These are phyloP conservation scores for Acholoe squamosa DNA, from an alignment of 2,888 invertebrate genomes.

Conservation along the genomic window DNA sequence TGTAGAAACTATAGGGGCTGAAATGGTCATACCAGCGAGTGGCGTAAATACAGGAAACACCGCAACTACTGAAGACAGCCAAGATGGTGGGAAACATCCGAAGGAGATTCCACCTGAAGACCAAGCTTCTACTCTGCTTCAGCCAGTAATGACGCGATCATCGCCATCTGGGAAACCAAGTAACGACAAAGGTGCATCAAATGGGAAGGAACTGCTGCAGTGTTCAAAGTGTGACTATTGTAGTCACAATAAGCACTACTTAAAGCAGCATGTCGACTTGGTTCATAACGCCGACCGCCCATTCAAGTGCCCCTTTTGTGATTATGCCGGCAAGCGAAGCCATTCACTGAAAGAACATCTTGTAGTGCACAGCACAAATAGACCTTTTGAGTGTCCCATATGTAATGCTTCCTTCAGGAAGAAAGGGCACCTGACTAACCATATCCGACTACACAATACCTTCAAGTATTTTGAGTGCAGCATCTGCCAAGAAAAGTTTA, in stretches of 20 bases:
- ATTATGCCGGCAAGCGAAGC: conserved; percentile 82
- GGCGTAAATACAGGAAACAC: background rate
- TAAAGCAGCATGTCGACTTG: conserved; percentile 81
- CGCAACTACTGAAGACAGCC: background rate
- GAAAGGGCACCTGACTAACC: conserved; percentile 82
- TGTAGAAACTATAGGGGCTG: conserved; percentile 35
- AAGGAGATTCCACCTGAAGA: background rate
- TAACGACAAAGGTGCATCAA: background rate
- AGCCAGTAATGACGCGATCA: background rate
- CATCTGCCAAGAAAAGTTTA: conserved; percentile 63
- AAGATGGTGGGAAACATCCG: background rate
- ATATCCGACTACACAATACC: conserved; percentile 79
- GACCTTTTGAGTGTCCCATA: conserved; percentile 79
- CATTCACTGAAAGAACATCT: conserved; percentile 81
- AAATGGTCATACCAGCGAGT: conserved; percentile 28
- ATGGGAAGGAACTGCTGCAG: conserved; percentile 59
- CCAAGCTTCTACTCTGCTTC: background rate
- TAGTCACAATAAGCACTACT: conserved; percentile 81
- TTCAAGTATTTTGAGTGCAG: conserved; percentile 64
- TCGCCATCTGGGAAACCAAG: background rate
- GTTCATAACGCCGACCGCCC: conserved; percentile 80
- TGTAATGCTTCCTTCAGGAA: conserved; percentile 82
- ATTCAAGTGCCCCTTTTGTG: conserved; percentile 82
- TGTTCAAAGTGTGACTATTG: conserved; percentile 80
- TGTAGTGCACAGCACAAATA: conserved; percentile 80